Evolutionary conservation across 1,140 invertebrate genomes (phyloP).

Genomic region (Drosophila teissieri): DNA sequence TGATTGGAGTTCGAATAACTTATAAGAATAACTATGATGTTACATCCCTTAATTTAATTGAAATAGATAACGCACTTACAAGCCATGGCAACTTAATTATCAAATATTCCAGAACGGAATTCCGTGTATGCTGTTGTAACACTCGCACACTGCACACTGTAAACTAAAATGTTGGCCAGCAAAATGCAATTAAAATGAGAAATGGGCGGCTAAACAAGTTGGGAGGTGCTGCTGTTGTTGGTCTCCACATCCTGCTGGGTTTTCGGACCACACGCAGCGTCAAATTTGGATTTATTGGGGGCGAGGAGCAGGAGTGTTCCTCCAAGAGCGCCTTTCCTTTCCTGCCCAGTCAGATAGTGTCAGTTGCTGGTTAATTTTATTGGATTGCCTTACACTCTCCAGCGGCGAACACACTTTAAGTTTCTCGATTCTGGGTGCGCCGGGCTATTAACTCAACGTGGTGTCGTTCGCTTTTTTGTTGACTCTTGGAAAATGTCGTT

Average conservation of each 20-base stretch:
- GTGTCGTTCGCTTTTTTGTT: constrained; percentile 18
- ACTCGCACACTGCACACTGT: constrained; percentile 5
- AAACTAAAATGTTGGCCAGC: constrained; percentile 16
- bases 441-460: constrained; percentile 57
- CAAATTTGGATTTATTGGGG: constrained; percentile 20
- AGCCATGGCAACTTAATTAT: background rate
- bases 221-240: constrained; percentile 29
- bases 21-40: background rate
- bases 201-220: constrained; percentile 30
- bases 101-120: background rate
- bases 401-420: constrained; percentile 59
- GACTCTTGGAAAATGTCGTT: constrained; percentile 35
- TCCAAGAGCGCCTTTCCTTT: background rate
- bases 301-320: background rate
- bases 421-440: constrained; percentile 49
- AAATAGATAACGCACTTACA: background rate
- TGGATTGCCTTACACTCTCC: constrained; percentile 74
- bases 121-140: background rate
- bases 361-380: constrained; percentile 71
- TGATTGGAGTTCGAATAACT: no score
- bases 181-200: constrained; percentile 56
- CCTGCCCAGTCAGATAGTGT: constrained; percentile 42
- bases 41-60: background rate
- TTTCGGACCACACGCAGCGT: constrained; percentile 40
- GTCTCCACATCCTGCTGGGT: constrained; percentile 37